phyloP scores from a whole-genome alignment of 2,888 invertebrate genomes.

The Meteorus cinctellus region DNA sequence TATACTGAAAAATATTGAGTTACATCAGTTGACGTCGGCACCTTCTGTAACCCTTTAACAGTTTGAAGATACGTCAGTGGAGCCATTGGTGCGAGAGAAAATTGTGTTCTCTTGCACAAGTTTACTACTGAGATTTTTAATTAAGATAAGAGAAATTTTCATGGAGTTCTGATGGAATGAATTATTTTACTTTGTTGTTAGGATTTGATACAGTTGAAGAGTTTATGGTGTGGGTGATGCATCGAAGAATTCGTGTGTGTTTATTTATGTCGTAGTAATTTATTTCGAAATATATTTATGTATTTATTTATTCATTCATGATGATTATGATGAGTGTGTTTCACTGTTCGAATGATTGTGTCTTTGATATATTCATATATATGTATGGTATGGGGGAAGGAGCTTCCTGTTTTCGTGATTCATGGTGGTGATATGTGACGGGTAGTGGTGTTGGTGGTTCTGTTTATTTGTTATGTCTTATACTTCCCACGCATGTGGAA shows the following conservation, averaged over 20 bases:
- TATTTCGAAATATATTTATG: conserved; percentile 3
- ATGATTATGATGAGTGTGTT: conserved; percentile 30
- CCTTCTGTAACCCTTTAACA: conserved; percentile 2
- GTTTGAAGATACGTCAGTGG: conserved; percentile 5
- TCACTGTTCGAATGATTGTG: conserved; percentile 29
- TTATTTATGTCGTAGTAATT: neutral
- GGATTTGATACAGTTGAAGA: conserved; percentile 5
- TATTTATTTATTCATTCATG: conserved; percentile 18
- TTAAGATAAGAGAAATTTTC: conserved; percentile 48
- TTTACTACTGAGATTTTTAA: conserved; percentile 50
- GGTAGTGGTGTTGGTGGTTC: conserved; percentile 23
- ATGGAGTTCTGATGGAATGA: neutral
- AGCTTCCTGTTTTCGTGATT: conserved; percentile 40
- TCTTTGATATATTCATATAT: conserved; percentile 17
- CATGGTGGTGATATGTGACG: conserved; percentile 26
- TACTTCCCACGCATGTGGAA: conserved; percentile 18
- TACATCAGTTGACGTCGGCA: conserved; percentile 64
- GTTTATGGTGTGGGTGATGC: no score
- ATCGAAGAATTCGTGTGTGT: neutral
- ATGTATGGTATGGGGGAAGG: conserved; percentile 22
- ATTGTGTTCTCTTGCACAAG: conserved; percentile 46
- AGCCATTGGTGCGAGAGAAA: conserved; percentile 46
- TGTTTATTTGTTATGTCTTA: neutral
- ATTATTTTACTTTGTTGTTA: conserved; percentile 3
- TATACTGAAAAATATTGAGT: conserved; percentile 65